Conservation (phyloP, 2,888 invertebrate species). For the Oxycera nigricornis region DNA sequence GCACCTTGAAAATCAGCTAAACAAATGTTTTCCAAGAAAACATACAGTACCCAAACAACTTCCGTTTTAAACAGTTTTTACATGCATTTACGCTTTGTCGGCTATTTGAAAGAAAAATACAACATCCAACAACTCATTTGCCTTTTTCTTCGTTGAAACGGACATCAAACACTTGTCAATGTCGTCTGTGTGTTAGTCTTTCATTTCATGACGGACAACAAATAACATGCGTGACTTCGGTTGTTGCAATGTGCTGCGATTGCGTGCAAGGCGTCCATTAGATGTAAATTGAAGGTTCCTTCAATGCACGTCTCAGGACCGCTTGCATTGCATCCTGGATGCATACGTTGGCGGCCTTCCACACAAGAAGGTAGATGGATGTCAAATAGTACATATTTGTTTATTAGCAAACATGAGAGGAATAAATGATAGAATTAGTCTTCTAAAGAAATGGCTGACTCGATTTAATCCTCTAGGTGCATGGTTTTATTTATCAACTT, state of each 20-base stretch:
- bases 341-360: background rate
- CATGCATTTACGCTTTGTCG: slow-evolving; percentile 24
- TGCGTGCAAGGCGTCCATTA: slow-evolving; percentile 22
- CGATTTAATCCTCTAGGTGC: too few species aligned
- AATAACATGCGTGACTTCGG: background rate
- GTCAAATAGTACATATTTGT: background rate
- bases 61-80: slow-evolving; percentile 19
- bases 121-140: background rate
- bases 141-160: slow-evolving; percentile 12
- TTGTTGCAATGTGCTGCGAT: background rate
- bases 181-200: slow-evolving; percentile 33
- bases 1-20: slow-evolving; percentile 1
- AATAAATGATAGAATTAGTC: background rate
- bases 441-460: too few species aligned
- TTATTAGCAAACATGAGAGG: background rate
- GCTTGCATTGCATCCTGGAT: background rate
- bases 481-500: too few species aligned
- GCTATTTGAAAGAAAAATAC: slow-evolving; percentile 17
- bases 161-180: slow-evolving; percentile 39
- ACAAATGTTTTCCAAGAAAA: slow-evolving; percentile 9
- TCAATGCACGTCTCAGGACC: background rate
- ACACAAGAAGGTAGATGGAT: background rate
- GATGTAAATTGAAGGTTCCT: background rate
- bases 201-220: slow-evolving; percentile 27
- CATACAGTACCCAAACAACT: background rate